phyloP scores from a whole-genome alignment of 2,797 vertebrate genomes.

The Phalloptychus januarius region DNA sequence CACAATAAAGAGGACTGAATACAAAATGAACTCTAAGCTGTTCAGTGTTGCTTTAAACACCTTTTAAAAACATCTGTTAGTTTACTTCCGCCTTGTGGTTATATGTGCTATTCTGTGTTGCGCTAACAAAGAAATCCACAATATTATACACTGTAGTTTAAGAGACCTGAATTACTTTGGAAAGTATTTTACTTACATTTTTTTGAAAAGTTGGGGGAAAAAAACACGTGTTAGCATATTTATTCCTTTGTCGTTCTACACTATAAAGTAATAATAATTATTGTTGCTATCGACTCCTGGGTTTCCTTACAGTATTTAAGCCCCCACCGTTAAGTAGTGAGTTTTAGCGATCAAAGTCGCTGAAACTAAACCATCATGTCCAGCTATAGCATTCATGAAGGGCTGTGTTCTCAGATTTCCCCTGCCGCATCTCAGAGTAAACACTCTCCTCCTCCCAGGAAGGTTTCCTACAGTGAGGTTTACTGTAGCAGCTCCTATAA shows the following conservation, averaged over 20 bases:
- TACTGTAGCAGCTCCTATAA: slow-evolving; percentile 41
- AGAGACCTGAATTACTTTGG: neutral
- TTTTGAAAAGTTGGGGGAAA: neutral
- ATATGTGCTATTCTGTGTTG: neutral
- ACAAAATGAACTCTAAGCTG: neutral
- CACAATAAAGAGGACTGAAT: neutral
- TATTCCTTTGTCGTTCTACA: neutral
- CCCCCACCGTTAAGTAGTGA: neutral
- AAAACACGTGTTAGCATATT: neutral
- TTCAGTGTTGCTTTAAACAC: neutral
- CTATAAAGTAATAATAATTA: neutral
- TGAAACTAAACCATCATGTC: slow-evolving; percentile 10
- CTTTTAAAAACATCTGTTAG: neutral
- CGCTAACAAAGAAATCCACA: neutral
- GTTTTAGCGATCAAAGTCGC: slow-evolving; percentile 1
- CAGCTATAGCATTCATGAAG: slow-evolving; percentile 11
- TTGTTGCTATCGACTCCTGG: no score
- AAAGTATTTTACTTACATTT: neutral
- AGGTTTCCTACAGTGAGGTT: slow-evolving; percentile 36
- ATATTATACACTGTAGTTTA: neutral
- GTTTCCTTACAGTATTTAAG: neutral
- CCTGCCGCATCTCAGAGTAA: slow-evolving; percentile 39
- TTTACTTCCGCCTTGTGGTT: neutral
- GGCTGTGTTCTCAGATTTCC: slow-evolving; percentile 8
- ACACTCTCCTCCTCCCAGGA: slow-evolving; percentile 38